These are phyloP conservation scores for Rhadina sibilatrix DNA, from an alignment of 2,113 vertebrate species.

Conservation along the genomic window DNA sequence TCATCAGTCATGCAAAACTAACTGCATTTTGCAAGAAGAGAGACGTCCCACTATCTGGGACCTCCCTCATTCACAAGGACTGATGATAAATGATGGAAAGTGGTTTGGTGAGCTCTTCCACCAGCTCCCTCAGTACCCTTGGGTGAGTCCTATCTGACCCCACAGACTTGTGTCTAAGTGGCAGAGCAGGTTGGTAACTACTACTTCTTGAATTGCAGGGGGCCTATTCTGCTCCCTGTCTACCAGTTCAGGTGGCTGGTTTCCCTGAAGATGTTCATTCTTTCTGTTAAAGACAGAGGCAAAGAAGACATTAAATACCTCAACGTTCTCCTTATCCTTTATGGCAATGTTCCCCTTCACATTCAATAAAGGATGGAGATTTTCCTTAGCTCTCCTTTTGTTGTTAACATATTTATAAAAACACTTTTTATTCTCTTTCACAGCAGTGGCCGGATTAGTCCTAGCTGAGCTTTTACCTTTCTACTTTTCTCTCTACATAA, in stretches of 20 bases:
- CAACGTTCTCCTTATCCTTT: not conserved
- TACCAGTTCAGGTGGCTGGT: not conserved
- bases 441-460: not conserved
- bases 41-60: not conserved
- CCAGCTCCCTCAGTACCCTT: not conserved
- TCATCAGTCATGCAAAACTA: not conserved
- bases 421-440: not conserved
- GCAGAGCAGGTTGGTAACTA: not conserved
- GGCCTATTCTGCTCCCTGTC: not conserved
- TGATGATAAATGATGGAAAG: not conserved
- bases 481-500: fast-evolving
- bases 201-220: not conserved
- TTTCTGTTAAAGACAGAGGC: not conserved
- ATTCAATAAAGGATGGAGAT: not conserved
- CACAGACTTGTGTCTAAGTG: not conserved
- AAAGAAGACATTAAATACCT: not conserved
- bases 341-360: not conserved
- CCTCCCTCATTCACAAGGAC: not conserved
- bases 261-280: not conserved
- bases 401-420: not conserved
- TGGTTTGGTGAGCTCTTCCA: not conserved
- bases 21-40: not conserved
- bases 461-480: not conserved
- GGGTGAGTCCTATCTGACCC: not conserved
- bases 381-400: not conserved